Percentiles rank a stretch among this genome's conserved stretches.
These are phyloP conservation scores for Tetranychus cinnabarinus DNA, from an alignment of 1,140 invertebrate genomes.

Conservation along the genomic window DNA sequence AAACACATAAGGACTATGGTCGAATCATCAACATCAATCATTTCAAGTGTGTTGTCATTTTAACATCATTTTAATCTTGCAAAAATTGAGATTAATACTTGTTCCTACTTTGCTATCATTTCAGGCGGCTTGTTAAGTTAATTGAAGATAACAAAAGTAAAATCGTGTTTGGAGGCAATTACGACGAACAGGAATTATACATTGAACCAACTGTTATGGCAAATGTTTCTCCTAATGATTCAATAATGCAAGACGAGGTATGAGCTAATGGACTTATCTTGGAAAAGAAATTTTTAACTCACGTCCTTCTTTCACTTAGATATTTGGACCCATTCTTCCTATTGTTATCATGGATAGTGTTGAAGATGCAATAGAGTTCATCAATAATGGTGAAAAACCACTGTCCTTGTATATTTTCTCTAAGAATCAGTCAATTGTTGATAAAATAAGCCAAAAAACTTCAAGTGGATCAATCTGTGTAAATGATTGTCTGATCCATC, in stretches of 20 bases:
- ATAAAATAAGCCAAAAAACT: slow-evolving; percentile 49
- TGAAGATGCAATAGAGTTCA: slow-evolving; percentile 15
- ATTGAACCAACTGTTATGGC: slow-evolving; percentile 22
- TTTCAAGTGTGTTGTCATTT: slow-evolving; percentile 30
- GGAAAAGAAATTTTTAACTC: too few species aligned
- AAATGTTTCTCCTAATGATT: slow-evolving; percentile 17
- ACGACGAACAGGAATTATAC: slow-evolving; percentile 17
- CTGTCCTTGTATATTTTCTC: slow-evolving; percentile 15
- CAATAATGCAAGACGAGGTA: slow-evolving; percentile 23
- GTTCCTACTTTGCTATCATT: neutral
- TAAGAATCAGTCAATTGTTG: slow-evolving; percentile 14
- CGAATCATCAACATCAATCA: slow-evolving; percentile 64
- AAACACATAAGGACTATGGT: slow-evolving; percentile 53
- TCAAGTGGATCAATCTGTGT: slow-evolving; percentile 56
- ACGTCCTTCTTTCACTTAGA: slow-evolving; percentile 13
- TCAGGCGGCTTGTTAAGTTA: slow-evolving; percentile 2
- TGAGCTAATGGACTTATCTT: too few species aligned
- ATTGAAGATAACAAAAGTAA: slow-evolving; percentile 5
- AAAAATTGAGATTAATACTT: neutral
- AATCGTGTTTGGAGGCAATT: slow-evolving; percentile 20
- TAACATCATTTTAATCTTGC: too few species aligned
- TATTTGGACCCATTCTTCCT: slow-evolving; percentile 28
- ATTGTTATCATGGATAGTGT: slow-evolving; percentile 21
- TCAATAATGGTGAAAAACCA: slow-evolving; percentile 16
- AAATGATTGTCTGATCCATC: slow-evolving; percentile 81